Conservation (phyloP, 35 echinoderm and acorn worm genomes). For the Hemicentrotus pulcherrimus region DNA sequence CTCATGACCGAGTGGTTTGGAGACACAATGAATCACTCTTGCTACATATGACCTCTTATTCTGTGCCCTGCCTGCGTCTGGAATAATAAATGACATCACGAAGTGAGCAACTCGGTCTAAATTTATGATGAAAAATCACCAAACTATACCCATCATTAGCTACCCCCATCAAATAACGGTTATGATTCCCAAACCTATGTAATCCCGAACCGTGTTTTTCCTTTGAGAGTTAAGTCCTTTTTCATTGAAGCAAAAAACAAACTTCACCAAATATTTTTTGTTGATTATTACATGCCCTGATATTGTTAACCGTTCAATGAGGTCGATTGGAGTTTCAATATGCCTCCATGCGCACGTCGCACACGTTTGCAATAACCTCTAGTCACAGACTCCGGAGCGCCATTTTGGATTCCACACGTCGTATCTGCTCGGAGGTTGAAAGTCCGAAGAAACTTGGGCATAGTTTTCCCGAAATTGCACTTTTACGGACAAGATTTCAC, state of each 20-base stretch:
- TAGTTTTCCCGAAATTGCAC: background rate
- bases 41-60: background rate
- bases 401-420: conserved; percentile 58
- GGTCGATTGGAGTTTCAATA: conserved; percentile 39
- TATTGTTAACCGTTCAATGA: background rate
- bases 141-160: background rate
- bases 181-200: background rate
- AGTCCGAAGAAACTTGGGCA: conserved; percentile 43
- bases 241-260: background rate
- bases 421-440: conserved; percentile 32
- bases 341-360: conserved; percentile 32
- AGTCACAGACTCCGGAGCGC: conserved; percentile 34
- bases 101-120: background rate
- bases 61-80: background rate
- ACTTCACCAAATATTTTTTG: conserved; percentile 1
- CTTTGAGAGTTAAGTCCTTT: background rate
- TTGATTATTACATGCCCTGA: background rate
- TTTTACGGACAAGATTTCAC: background rate
- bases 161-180: background rate
- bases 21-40: background rate
- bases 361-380: conserved; percentile 42
- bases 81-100: conserved; percentile 6
- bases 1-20: background rate
- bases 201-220: background rate
- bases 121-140: background rate